phyloP scores from a whole-genome alignment of 2,888 invertebrate species.

The Acanthosepion pharaonis region DNA sequence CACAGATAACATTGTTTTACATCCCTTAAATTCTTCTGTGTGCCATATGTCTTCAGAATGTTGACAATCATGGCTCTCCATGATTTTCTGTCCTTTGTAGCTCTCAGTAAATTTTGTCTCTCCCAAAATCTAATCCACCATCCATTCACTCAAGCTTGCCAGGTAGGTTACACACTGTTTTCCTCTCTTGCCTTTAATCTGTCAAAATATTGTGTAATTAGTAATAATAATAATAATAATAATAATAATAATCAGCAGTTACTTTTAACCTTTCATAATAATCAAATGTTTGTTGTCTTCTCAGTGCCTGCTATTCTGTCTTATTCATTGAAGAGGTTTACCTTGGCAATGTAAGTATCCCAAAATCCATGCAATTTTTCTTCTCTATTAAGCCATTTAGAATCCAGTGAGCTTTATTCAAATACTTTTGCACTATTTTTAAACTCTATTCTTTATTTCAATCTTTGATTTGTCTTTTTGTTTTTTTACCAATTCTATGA shows the following conservation, averaged over 20 bases:
- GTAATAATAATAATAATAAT: background rate
- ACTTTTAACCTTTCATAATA: background rate
- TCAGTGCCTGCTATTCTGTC: conserved; percentile 66
- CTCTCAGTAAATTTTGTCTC: no score
- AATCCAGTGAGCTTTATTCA: conserved; percentile 45
- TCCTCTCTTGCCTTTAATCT: no score
- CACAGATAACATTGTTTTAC: no score
- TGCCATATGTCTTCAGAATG: no score
- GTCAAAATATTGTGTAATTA: no score
- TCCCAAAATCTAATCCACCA: no score
- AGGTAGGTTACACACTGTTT: no score
- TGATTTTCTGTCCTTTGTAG: no score
- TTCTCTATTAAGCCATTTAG: background rate
- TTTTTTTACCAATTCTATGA: background rate
- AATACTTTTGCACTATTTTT: background rate
- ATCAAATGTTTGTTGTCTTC: conserved; percentile 49
- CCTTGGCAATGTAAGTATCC: conserved; percentile 63
- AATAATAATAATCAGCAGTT: background rate
- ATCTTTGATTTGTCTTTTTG: background rate
- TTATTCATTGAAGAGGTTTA: conserved; percentile 62
- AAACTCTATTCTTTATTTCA: background rate
- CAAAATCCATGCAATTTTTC: background rate
- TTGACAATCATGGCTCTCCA: no score
- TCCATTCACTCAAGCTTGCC: no score
- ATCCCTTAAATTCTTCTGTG: no score